Percentiles rank a stretch among this genome's conserved stretches.
Conservation (phyloP, 2,888 invertebrate species). For the Diogma glabrata region DNA sequence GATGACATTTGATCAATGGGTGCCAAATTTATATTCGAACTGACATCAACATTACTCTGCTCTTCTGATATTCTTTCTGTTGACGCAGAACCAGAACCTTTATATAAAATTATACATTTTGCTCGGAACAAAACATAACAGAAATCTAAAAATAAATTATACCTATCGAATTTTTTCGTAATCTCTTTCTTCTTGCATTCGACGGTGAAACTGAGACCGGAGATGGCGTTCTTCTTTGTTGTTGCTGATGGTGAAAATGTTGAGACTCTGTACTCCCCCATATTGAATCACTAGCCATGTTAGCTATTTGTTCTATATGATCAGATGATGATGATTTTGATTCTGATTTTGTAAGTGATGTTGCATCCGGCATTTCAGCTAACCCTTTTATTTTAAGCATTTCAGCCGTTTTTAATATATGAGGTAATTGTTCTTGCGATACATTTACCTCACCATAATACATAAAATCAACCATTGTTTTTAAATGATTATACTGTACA, state of each 20-base stretch:
- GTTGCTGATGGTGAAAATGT: constrained; percentile 46
- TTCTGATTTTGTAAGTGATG: constrained; percentile 59
- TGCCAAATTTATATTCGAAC: constrained; percentile 35
- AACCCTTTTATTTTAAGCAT: constrained; percentile 79
- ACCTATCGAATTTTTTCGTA: constrained; percentile 55
- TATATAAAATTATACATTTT: no score
- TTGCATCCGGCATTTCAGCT: constrained; percentile 74
- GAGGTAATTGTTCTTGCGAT: constrained; percentile 74
- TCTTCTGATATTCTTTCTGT: constrained; percentile 43
- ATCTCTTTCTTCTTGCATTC: constrained; percentile 45
- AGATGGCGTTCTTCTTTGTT: constrained; percentile 38
- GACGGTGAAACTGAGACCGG: constrained; percentile 48
- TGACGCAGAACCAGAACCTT: constrained; percentile 37
- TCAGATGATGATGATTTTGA: constrained; percentile 42
- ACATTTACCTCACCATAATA: constrained; percentile 89
- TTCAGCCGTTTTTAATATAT: constrained; percentile 70
- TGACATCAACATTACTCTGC: constrained; percentile 32
- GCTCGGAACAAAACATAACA: not conserved
- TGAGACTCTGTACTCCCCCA: constrained; percentile 41
- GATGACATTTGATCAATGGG: constrained; percentile 40
- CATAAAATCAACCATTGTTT: constrained; percentile 85
- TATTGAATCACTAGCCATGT: constrained; percentile 33
- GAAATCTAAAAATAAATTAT: constrained; percentile 20
- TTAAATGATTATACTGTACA: constrained; percentile 72
- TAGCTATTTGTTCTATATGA: constrained; percentile 38